Evolutionary conservation across 2,113 vertebrate genomes (phyloP), one percentile per base, ranked within the genome.

Genomic region (Passer montanus): DNA sequence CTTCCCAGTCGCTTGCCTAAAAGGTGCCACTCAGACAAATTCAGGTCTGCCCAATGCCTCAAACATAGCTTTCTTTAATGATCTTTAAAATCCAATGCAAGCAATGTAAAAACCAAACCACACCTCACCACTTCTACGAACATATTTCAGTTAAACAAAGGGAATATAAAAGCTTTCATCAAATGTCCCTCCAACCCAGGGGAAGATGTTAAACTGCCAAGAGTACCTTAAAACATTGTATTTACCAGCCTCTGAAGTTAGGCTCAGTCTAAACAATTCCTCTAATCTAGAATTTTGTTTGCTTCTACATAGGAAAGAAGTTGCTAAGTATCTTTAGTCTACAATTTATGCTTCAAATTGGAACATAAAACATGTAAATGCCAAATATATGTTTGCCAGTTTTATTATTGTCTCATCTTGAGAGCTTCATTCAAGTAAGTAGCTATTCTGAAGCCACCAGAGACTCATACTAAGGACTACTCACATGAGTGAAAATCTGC

Each of bases 401-500:
- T 96, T 92, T 75, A 95, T 84, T 81, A 55, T 26, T 64, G 28
- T 58, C 52, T 77, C 56, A 75, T 93, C 79, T 70, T 59, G 52
- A 91, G 39, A 80, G 47, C 52, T 90, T 86, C 84, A 47, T 64
- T 96, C 94, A 87, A 79, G 69, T 93, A 87, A 95, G 94, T 76
- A 96, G 92, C 81, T 87, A 76, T 44, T 78, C 47, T 30, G 90
- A 92, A 92, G 87, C 79, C 92, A 93, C 85, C 67, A 37, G 91
- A 94, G 94, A 95, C 68, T 64, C 47, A 31, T 72, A 39, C 37
- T 52, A 55, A 91, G 85, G 88, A 87, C 80, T 79, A 89, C 93
- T 94, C 90, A 87, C 86, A 87, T 2, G 58, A 94, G 92, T 87
- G 84, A 70, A 96, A 95, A 94, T 92, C 95, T 94, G 86, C 86